Evolutionary conservation across 2,113 vertebrate species (phyloP).

Genomic region (Himantopus leucocephalus): DNA sequence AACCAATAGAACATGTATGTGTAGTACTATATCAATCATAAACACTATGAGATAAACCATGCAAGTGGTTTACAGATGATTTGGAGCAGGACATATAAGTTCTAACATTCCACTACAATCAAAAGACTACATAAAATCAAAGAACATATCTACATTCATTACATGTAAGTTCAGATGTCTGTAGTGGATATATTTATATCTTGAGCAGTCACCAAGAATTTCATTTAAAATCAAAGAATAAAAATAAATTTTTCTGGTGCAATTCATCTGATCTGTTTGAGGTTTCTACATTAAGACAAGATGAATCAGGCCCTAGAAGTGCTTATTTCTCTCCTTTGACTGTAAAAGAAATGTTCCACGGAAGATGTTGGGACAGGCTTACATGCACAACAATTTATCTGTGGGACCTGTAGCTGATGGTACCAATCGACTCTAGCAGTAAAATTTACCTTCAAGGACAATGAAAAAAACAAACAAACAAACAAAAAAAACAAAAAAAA

Average conservation of each 20-base stretch:
- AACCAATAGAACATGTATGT: accelerated
- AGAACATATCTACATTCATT: not conserved
- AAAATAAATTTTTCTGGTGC: not conserved
- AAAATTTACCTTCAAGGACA: not conserved
- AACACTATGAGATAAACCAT: not conserved
- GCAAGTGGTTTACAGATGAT: not conserved
- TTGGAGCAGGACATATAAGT: not conserved
- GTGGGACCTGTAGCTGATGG: not conserved
- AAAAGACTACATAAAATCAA: not conserved
- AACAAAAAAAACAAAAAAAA: not conserved
- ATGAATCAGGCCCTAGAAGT: not conserved
- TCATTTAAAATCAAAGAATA: not conserved
- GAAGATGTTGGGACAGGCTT: not conserved
- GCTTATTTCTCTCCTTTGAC: not conserved
- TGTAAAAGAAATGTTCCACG: not conserved
- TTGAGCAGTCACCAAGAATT: not conserved
- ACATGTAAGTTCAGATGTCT: not conserved
- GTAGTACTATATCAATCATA: not conserved
- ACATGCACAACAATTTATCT: not conserved
- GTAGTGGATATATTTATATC: not conserved
- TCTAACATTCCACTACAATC: not conserved
- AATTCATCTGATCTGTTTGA: not conserved
- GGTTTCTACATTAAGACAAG: not conserved
- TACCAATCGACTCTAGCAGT: not conserved
- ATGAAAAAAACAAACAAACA: not conserved